phyloP scores from a whole-genome alignment of 2,113 vertebrate species.

The Damaliscus lunatus region DNA sequence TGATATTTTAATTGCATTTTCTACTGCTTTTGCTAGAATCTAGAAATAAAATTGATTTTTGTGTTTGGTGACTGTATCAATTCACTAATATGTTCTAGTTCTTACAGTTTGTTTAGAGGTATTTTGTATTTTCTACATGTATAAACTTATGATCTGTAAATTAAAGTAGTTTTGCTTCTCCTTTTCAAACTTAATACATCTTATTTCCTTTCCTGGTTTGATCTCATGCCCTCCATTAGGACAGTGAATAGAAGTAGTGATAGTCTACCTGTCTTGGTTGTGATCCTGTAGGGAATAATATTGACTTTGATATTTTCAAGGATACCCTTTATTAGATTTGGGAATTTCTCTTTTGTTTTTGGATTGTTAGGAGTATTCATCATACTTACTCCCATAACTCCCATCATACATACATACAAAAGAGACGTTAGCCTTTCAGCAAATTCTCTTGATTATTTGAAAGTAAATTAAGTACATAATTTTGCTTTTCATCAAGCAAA shows the following conservation, averaged over 20 bases:
- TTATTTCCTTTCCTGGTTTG: background rate
- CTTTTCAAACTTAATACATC: background rate
- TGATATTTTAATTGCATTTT: background rate
- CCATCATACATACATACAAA: background rate
- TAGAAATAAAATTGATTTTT: background rate
- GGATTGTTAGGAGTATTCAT: background rate
- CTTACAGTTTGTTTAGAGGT: background rate
- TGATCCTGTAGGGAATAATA: background rate
- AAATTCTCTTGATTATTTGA: background rate
- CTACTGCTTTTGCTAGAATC: background rate
- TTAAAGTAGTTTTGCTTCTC: background rate
- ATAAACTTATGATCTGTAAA: background rate
- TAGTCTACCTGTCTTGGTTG: background rate
- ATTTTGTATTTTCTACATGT: background rate
- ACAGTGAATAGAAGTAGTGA: background rate
- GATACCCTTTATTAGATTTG: background rate
- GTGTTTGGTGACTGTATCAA: background rate
- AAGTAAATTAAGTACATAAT: background rate
- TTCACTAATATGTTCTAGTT: background rate
- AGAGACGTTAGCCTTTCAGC: background rate
- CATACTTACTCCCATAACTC: background rate
- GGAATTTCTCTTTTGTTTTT: background rate
- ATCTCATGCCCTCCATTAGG: background rate
- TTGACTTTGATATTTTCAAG: background rate
- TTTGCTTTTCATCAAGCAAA: background rate